Evolutionary conservation across 2,888 invertebrate species (phyloP).

Genomic region (Megaustenia siamemsis): DNA sequence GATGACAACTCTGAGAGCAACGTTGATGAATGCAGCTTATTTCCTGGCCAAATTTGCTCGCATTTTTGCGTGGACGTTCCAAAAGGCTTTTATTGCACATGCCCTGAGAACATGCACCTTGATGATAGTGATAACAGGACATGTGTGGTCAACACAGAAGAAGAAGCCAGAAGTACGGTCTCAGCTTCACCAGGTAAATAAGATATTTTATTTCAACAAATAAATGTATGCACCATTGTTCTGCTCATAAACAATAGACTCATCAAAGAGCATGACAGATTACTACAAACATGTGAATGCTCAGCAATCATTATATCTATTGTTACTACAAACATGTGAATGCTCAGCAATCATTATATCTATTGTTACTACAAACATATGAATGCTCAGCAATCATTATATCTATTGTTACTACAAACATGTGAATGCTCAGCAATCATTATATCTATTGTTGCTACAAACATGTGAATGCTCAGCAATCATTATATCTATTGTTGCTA

Average conservation of each 20-base stretch:
- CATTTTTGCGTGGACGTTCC: slow-evolving; percentile 77
- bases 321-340: no score
- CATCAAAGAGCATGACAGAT: background rate
- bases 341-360: no score
- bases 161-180: background rate
- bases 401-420: no score
- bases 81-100: slow-evolving; percentile 77
- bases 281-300: no score
- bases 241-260: background rate
- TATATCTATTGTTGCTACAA: no score
- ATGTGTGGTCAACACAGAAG: slow-evolving; percentile 57
- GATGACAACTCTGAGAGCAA: slow-evolving; percentile 49
- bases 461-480: no score
- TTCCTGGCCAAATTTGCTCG: slow-evolving; percentile 78
- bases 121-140: slow-evolving; percentile 72
- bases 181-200: slow-evolving; percentile 6
- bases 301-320: no score
- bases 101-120: slow-evolving; percentile 74
- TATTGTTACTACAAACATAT: no score
- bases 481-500: no score
- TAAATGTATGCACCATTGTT: background rate
- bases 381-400: no score
- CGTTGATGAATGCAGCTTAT: slow-evolving; percentile 74
- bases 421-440: no score
- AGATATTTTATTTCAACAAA: background rate